phyloP scores from a whole-genome alignment of 2,888 invertebrate genomes.

The Cheilosia urbana region DNA sequence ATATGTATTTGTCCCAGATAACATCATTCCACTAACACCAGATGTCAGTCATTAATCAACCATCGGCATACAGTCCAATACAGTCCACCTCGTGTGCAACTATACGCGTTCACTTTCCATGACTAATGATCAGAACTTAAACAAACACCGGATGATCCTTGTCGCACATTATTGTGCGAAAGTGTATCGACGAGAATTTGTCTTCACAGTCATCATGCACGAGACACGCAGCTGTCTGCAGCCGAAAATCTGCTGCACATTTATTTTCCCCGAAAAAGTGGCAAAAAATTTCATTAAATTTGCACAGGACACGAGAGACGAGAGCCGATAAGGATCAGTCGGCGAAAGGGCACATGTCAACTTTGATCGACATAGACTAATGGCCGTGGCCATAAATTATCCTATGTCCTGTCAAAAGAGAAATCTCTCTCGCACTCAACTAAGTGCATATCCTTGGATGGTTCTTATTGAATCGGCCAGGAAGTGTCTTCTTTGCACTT shows the following conservation, averaged over 20 bases:
- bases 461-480: conserved; percentile 15
- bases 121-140: conserved; percentile 71
- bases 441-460: conserved; percentile 28
- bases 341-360: conserved; percentile 72
- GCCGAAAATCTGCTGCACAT: conserved; percentile 24
- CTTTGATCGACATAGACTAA: conserved; percentile 71
- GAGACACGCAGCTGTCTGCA: conserved; percentile 43
- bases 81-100: conserved; percentile 5
- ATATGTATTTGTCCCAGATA: not conserved
- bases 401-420: conserved; percentile 57
- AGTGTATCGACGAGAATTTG: conserved; percentile 40
- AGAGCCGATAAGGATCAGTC: conserved; percentile 76
- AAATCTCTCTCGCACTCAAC: conserved; percentile 13
- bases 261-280: conserved; percentile 55
- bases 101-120: conserved; percentile 47
- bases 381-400: conserved; percentile 72
- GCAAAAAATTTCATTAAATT: conserved; percentile 58
- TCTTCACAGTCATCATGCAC: conserved; percentile 58
- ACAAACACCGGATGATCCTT: conserved; percentile 64
- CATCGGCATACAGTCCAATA: conserved; percentile 4
- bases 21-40: conserved; percentile 1
- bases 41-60: conserved; percentile 67
- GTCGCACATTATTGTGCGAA: conserved; percentile 27
- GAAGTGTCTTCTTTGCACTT: conserved; percentile 19
- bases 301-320: conserved; percentile 56